A percentile compares a stretch with the other conserved stretches of the same genome.
These are phyloP conservation scores for Uropsilus gracilis DNA, from an alignment of 2,113 vertebrate species.

Conservation along the genomic window DNA sequence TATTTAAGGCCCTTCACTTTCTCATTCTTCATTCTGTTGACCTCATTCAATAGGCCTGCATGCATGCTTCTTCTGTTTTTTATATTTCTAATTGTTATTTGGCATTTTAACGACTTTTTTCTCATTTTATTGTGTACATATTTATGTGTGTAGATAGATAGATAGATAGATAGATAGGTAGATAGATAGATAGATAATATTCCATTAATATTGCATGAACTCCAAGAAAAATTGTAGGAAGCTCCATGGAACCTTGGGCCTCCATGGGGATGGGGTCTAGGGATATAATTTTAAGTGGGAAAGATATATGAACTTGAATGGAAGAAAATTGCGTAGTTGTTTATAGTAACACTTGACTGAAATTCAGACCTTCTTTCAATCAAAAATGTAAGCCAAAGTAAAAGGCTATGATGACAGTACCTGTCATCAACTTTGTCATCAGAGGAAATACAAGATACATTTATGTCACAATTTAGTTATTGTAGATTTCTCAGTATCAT, in stretches of 20 bases:
- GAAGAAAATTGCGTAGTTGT: slow-evolving; percentile 21
- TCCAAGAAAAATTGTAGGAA: slow-evolving; percentile 46
- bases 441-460: slow-evolving; percentile 22
- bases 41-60: not conserved
- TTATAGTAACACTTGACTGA: slow-evolving; percentile 37
- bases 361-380: slow-evolving; percentile 40
- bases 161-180: too few relatives aligned
- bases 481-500: slow-evolving; percentile 31
- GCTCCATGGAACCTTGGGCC: not conserved
- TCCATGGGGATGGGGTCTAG: not conserved
- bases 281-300: slow-evolving; percentile 37
- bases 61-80: not conserved
- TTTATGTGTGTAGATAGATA: too few relatives aligned
- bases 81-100: too few relatives aligned
- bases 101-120: too few relatives aligned
- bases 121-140: too few relatives aligned
- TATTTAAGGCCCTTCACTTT: not conserved
- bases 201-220: slow-evolving; percentile 17
- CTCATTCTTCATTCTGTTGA: not conserved
- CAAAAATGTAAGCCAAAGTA: not conserved
- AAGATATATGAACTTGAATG: slow-evolving; percentile 12
- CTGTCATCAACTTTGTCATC: slow-evolving; percentile 27
- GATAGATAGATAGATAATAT: too few relatives aligned
- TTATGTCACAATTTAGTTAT: slow-evolving; percentile 8
- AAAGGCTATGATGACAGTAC: slow-evolving; percentile 24